Evolutionary conservation across 2,888 invertebrate species (phyloP).

Genomic region (Athalia circularis): DNA sequence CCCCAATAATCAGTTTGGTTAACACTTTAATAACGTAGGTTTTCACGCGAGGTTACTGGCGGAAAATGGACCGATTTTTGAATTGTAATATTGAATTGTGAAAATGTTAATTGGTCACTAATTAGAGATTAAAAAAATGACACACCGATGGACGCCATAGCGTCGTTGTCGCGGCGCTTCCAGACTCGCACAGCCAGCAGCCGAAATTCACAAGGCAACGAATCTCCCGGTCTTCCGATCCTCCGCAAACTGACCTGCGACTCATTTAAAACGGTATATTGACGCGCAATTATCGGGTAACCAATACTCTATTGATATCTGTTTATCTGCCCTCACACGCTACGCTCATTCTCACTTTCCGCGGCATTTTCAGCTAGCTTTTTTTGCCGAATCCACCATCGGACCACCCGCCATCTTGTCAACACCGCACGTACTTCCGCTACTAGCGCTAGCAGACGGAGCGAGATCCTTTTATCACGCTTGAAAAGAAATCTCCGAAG

Average conservation of each 20-base stretch:
- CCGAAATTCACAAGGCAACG: constrained; percentile 41
- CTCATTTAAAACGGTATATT: constrained; percentile 33
- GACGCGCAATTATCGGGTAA: not conserved
- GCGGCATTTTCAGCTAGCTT: constrained; percentile 64
- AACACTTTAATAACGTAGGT: not conserved
- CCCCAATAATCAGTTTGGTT: not conserved
- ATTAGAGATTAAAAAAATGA: constrained; percentile 60
- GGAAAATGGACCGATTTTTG: not conserved
- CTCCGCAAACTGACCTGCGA: not conserved
- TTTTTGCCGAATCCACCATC: constrained; percentile 62
- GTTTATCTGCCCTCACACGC: constrained; percentile 57
- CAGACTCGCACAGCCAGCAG: constrained; percentile 35
- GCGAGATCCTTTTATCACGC: not conserved
- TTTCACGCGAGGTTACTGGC: not conserved
- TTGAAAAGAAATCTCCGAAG: not conserved
- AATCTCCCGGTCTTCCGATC: constrained; percentile 34
- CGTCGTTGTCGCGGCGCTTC: constrained; percentile 65
- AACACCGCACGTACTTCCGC: constrained; percentile 54
- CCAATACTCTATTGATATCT: not conserved
- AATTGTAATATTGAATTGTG: not conserved
- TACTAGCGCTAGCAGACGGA: constrained; percentile 51
- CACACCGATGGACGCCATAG: constrained; percentile 69
- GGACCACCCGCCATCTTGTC: constrained; percentile 66
- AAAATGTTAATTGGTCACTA: constrained; percentile 60
- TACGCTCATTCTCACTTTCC: constrained; percentile 61